Conservation (phyloP, 92 coral and sea anemone genomes). For the Parazoanthus darwini region DNA sequence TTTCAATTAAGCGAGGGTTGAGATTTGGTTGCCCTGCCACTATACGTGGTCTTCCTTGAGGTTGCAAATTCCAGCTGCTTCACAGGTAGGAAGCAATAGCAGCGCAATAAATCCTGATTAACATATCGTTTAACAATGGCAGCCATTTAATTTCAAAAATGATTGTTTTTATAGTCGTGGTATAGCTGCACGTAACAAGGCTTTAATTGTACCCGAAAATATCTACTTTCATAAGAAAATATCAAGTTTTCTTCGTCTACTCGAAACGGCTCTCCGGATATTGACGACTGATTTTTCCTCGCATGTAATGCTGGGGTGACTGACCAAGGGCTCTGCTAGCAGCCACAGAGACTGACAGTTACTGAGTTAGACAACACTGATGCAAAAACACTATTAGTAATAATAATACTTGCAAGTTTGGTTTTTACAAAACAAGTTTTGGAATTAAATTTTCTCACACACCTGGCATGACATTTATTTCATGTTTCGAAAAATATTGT, state of each 20-base stretch:
- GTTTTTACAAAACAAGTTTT: no score
- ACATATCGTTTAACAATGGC: neutral
- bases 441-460: neutral
- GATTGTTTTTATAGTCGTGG: neutral
- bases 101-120: neutral
- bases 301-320: neutral
- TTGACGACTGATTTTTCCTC: no score
- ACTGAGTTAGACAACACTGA: neutral
- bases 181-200: neutral
- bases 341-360: neutral
- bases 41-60: neutral
- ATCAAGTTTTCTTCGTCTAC: no score
- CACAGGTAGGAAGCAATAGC: neutral
- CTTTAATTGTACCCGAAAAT: neutral
- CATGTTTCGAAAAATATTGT: neutral
- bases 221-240: no score
- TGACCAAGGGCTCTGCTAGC: neutral
- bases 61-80: neutral
- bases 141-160: neutral
- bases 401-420: no score
- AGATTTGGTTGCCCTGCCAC: no score
- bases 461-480: neutral
- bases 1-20: neutral
- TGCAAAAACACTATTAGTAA: neutral
- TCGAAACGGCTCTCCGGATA: no score